phyloP scores from a whole-genome alignment of 2,888 invertebrate species.

The Schrankia costaestrigalis region DNA sequence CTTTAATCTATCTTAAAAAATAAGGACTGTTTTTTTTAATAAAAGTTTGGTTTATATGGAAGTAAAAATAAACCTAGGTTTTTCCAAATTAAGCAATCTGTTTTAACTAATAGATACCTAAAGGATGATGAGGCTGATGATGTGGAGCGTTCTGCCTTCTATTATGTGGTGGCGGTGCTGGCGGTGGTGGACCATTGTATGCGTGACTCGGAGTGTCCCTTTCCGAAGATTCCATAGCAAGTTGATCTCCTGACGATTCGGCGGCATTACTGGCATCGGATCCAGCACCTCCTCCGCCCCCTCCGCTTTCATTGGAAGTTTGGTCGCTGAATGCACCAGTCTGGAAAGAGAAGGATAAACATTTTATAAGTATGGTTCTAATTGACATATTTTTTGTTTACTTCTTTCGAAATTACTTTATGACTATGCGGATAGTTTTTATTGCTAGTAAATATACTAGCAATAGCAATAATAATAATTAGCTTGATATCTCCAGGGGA shows the following conservation, averaged over 20 bases:
- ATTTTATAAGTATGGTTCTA: too few relatives aligned
- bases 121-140: conserved; percentile 79
- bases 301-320: conserved; percentile 74
- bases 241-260: conserved; percentile 83
- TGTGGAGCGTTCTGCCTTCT: conserved; percentile 86
- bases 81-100: not conserved
- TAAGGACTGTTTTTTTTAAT: conserved; percentile 4
- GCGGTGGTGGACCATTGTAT: conserved; percentile 77
- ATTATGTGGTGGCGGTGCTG: conserved; percentile 85
- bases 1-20: too few relatives aligned
- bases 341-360: conserved; percentile 56
- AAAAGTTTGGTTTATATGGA: not conserved
- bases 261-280: conserved; percentile 77
- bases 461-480: too few relatives aligned
- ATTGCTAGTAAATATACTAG: too few relatives aligned
- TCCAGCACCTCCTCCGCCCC: conserved; percentile 77
- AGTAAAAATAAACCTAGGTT: not conserved
- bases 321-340: conserved; percentile 67
- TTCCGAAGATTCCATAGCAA: conserved; percentile 86
- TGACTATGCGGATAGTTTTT: too few relatives aligned
- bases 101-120: too few relatives aligned
- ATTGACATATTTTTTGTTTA: too few relatives aligned
- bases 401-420: too few relatives aligned
- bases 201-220: conserved; percentile 80
- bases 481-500: too few relatives aligned